A percentile compares a stretch with the other conserved stretches of the same genome.
These are phyloP conservation scores for Tetramorium parvispinum DNA, from an alignment of 1,140 invertebrate genomes.

Conservation along the genomic window DNA sequence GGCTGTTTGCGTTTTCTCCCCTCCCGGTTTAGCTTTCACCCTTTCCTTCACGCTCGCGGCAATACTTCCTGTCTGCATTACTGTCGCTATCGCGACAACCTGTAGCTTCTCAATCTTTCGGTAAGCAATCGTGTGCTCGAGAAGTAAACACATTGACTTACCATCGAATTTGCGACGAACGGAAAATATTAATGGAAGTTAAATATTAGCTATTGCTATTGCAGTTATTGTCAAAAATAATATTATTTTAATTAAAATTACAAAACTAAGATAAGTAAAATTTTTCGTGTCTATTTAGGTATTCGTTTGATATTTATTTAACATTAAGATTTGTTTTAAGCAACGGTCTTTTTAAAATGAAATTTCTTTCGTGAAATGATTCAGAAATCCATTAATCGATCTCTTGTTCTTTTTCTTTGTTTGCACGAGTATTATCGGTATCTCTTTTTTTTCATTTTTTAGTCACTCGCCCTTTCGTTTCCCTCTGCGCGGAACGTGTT, in stretches of 20 bases:
- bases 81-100: slow-evolving; percentile 29
- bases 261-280: too few species aligned
- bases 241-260: neutral
- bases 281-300: neutral
- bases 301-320: neutral
- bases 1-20: slow-evolving; percentile 65
- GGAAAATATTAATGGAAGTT: neutral
- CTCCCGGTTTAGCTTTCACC: slow-evolving; percentile 38
- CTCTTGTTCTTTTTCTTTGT: neutral
- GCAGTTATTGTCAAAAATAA: neutral
- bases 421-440: neutral
- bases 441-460: slow-evolving; percentile 16
- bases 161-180: neutral
- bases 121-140: neutral
- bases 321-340: neutral
- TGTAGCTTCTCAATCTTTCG: slow-evolving; percentile 23
- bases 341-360: neutral
- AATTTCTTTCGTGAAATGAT: neutral
- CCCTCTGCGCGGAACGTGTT: neutral
- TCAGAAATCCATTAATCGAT: neutral
- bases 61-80: slow-evolving; percentile 50
- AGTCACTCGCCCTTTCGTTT: slow-evolving; percentile 18
- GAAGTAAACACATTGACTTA: slow-evolving; percentile 13
- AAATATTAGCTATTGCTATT: neutral
- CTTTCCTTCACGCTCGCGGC: slow-evolving; percentile 51